phyloP scores from a whole-genome alignment of 2,113 vertebrate genomes.

The Hippocampus mohnikei region DNA sequence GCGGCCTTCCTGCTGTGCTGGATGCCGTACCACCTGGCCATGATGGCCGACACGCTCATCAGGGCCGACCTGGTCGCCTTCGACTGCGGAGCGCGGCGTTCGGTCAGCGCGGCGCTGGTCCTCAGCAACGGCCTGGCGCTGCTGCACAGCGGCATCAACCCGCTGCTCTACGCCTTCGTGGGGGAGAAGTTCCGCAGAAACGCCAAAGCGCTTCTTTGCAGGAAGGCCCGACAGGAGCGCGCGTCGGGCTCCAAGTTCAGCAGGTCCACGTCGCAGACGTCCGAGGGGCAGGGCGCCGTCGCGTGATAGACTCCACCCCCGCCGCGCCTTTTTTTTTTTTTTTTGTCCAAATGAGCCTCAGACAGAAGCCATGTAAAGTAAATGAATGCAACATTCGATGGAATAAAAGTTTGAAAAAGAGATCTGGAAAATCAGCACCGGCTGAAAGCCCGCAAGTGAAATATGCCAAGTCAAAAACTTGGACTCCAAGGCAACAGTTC shows the following conservation, averaged over 20 bases:
- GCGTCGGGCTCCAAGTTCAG: slow-evolving; percentile 40
- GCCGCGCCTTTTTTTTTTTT: no score
- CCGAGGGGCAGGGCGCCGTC: slow-evolving; percentile 39
- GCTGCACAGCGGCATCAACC: slow-evolving; percentile 75
- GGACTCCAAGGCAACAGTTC: no score
- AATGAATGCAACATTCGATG: no score
- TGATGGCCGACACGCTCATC: slow-evolving; percentile 61
- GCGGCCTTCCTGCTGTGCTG: slow-evolving; percentile 71
- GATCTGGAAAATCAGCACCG: no score
- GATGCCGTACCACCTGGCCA: slow-evolving; percentile 65
- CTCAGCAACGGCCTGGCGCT: slow-evolving; percentile 61
- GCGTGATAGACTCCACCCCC: slow-evolving; percentile 24
- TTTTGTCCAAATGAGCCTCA: no score
- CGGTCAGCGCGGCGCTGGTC: slow-evolving; percentile 36
- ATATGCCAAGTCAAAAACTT: no score
- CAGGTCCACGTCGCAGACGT: slow-evolving; percentile 67
- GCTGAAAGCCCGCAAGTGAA: no score
- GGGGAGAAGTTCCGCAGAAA: slow-evolving; percentile 74
- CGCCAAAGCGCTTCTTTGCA: slow-evolving; percentile 46
- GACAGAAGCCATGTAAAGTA: no score
- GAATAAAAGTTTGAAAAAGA: no score
- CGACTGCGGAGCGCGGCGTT: slow-evolving; percentile 29
- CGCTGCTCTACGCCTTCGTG: slow-evolving; percentile 74
- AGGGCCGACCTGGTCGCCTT: slow-evolving; percentile 28
- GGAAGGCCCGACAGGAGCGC: slow-evolving; percentile 36